Evolutionary conservation across 2,113 vertebrate genomes (phyloP), one percentile per base, ranked within the genome.

Genomic region (Euleptes europaea): DNA sequence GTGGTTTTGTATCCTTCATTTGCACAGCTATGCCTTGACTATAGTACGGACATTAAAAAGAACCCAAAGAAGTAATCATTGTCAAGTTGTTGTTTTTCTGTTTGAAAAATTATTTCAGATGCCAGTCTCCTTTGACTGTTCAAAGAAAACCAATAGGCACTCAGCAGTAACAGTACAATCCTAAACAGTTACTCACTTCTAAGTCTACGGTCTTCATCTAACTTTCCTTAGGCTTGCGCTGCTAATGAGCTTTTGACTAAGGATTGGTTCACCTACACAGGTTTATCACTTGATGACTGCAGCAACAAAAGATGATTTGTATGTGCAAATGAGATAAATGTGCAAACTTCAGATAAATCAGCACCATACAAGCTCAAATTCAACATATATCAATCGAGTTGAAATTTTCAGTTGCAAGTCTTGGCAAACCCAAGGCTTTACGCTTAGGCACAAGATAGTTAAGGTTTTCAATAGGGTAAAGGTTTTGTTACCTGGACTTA

Each of bases 1-100:
- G 85, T 84, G 49, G 44, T 7, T 81, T 79, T 42, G 80, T 3
- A 69, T 82, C 17, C 44, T 84, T 90, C 35, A 85, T 91, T 87
- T 90, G 83, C 85, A 92, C 66, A 85, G 57, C 40, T 63, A 1
- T 15, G 12, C 67, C 80, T 47, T 88, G 76, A 80, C 54, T 76
- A 5, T 54, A 47, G 40, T 28, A 72, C 2, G 15, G 12, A 3
- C 21, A 44, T 51, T 51, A 51, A 49, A 49, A 74, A 49, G 31
- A 51, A 8, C 19, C 31, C 44, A 75, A 33, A 75, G 12, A 51
- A 72, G 10, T 72, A 26, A 42, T 51, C 31, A 75, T 14, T 9
- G n/a, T n/a, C 51, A 75, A 19, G 6, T 74, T 75, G 44, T 72
- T 40, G 28, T n/a, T 11, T 12, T 78, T 15, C 49, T 57, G 14